Evolutionary conservation across 1,140 invertebrate species (phyloP), one percentile per base, ranked within the genome.

Genomic region (Aethina tumida): DNA sequence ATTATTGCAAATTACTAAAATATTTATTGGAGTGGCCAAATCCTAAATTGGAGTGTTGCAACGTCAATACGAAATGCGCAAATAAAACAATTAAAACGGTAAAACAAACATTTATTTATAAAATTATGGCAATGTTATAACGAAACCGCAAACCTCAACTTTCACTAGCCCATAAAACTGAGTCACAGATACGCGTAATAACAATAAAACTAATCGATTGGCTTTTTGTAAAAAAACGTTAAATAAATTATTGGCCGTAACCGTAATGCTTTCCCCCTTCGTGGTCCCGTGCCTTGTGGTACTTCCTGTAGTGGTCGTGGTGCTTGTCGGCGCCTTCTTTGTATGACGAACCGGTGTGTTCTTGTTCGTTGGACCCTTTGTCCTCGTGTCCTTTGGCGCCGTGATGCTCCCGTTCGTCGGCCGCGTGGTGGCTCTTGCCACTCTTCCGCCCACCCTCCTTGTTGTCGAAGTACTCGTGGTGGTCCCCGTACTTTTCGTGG

Each of bases 271-370:
- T 74, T 17, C 75, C 74, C 48, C 19, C 25, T 17, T 36, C 10
- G 9, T 20, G 3, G 78, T 80, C 53, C 83, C 83, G 57, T 82
- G 77, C 49, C 77, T 73, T 34, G 73, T 68, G 3, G 39, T 79
- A 73, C 2, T 81, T 81, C 7, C 79, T 78, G 42, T 81, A 81
- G 55, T 85, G 78, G 55, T 85, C 80, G 39, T 85, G 81, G 54
- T 85, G 74, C 74, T 43, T 77, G 79, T 45, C 80, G 81, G 58
- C 26, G 30, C 19, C 81, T 81, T 39, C 84, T 84, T 50, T 83
- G 83, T 55, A 84, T 74, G 45, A 58, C 70, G 44, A 75, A 80
- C 52, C 82, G 83, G 0, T 75, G 77, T 1, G 73, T 77, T 49
- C 70, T 44, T 77, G 74, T 47, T 83, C 77, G 53, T 82, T 75